Evolutionary conservation across 2,797 vertebrate genomes (phyloP), one percentile per base, ranked within the genome.

Genomic region (Poecilia velifera): DNA sequence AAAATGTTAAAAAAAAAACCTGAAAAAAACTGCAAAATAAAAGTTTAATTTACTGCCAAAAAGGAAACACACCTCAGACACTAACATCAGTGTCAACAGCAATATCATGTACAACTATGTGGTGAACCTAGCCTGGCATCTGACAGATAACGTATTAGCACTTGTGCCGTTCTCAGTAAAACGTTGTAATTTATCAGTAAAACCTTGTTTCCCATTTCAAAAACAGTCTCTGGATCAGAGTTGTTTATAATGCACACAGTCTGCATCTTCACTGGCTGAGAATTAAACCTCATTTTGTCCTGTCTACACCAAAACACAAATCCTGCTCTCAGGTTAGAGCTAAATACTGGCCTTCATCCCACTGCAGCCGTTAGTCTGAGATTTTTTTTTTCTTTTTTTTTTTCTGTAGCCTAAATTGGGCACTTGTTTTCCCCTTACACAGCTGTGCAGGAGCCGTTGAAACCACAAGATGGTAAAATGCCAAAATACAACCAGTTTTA

Each of bases 401-500:
- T 71, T 16, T 25, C 20, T 57, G 81, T 88, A 81, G 84, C 87
- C 87, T 88, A 93, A 91, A 92, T 91, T 90, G 84, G 88, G 86
- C 78, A 79, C 88, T 88, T 90, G 89, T 89, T 87, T 90, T 93
- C 87, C 91, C 82, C 87, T 90, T 81, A 84, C 78, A 82, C 82
- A 90, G 87, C 85, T 88, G 82, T 85, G 86, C 86, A 83, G 88
- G 86, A 83, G 88, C 92, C 88, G 87, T 89, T 90, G 59, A 87
- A 91, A 93, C 91, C 88, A 76, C 88, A 88, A 80, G 85, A 66
- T 89, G 87, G 90, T 87, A 90, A 90, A 82, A 89, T 84, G 91
- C 89, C 86, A 94, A 84, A 84, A 87, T 85, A 76, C 41, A 71
- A 53, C 73, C 81, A 76, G 83, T 80, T 86, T 90, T 84, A 81